Evolutionary conservation across 2,797 vertebrate species (phyloP).

Genomic region (Mallotus villosus): DNA sequence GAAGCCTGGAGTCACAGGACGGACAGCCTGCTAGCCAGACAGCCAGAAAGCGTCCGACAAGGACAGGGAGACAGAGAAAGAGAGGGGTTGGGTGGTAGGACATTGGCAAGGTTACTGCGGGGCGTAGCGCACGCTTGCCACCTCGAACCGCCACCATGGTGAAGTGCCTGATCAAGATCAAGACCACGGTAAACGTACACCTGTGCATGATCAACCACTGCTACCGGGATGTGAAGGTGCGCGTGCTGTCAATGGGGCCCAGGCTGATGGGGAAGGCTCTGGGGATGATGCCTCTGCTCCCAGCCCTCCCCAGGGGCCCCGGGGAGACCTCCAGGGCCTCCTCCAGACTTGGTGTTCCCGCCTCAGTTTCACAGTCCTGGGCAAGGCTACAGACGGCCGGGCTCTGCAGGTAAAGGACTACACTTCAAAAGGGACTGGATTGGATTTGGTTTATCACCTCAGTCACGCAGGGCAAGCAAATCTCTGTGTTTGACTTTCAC

Average conservation of each 20-base stretch:
- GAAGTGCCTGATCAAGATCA: slow-evolving; percentile 89
- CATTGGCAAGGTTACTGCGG: not conserved
- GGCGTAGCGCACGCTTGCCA: not conserved
- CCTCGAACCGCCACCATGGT: slow-evolving; percentile 76
- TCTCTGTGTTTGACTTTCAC: not conserved
- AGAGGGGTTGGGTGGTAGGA: not conserved
- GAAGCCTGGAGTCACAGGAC: not conserved
- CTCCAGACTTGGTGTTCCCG: slow-evolving; percentile 53
- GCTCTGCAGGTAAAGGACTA: slow-evolving; percentile 55
- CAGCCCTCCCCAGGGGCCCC: slow-evolving; percentile 51
- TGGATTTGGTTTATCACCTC: not conserved
- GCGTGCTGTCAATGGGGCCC: slow-evolving; percentile 85
- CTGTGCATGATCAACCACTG: slow-evolving; percentile 92
- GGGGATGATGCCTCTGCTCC: slow-evolving; percentile 74
- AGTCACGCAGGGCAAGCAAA: not conserved
- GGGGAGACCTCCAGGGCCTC: slow-evolving; percentile 46
- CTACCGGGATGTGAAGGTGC: slow-evolving; percentile 84
- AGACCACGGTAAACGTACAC: slow-evolving; percentile 88
- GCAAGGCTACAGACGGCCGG: slow-evolving; percentile 29
- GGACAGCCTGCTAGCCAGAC: not conserved
- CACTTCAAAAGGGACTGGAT: not conserved
- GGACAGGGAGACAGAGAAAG: not conserved
- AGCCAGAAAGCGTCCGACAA: not conserved
- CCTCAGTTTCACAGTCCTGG: slow-evolving; percentile 13
- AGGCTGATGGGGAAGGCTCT: slow-evolving; percentile 80